phyloP scores from a whole-genome alignment of 1,140 invertebrate genomes.

The Pachypeltis micranthus region DNA sequence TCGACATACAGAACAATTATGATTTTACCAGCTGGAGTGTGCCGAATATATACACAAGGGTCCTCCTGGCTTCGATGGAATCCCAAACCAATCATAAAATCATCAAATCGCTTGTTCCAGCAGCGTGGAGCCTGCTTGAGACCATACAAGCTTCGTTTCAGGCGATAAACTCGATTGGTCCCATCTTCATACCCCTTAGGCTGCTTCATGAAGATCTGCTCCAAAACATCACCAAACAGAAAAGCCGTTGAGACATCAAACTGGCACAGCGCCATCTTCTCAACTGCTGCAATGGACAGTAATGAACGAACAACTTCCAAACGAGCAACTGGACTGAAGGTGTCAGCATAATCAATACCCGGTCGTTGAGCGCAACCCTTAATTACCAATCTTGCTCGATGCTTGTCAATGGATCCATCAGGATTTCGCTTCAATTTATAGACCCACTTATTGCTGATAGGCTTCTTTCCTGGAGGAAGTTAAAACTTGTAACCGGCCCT shows the following conservation, averaged over 20 bases:
- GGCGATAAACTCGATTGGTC: slow-evolving; percentile 25
- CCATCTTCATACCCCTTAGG: slow-evolving; percentile 29
- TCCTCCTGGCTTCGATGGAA: background rate
- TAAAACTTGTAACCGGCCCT: too few relatives aligned
- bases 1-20: background rate
- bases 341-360: slow-evolving; percentile 23
- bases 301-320: background rate
- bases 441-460: slow-evolving; percentile 1
- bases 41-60: slow-evolving; percentile 3
- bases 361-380: background rate
- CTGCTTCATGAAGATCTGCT: slow-evolving; percentile 35
- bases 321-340: slow-evolving; percentile 20
- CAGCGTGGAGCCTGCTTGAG: slow-evolving; percentile 29
- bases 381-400: background rate
- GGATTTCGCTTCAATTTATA: background rate
- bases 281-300: background rate
- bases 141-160: slow-evolving; percentile 32
- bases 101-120: background rate
- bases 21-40: background rate
- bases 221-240: slow-evolving; percentile 34
- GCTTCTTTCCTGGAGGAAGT: too few relatives aligned
- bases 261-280: background rate
- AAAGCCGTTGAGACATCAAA: slow-evolving; percentile 21
- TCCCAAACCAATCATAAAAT: background rate
- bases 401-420: background rate